phyloP scores from a whole-genome alignment of 2,113 vertebrate species.

The Takifugu bimaculatus region DNA sequence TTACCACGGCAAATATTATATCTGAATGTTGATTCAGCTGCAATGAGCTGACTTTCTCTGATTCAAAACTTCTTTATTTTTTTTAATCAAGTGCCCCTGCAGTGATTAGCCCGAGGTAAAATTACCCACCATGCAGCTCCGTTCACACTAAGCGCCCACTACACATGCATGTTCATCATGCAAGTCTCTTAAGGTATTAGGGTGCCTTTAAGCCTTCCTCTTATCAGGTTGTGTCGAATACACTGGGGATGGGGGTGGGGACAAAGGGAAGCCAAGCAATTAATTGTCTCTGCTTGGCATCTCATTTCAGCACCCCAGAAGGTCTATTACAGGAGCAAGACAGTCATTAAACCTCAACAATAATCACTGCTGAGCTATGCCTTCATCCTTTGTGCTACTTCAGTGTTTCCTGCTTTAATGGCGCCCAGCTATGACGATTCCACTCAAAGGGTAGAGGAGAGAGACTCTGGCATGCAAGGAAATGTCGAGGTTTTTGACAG shows the following conservation, averaged over 20 bases:
- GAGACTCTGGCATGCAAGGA: slow-evolving; percentile 36
- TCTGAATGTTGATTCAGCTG: too few species aligned
- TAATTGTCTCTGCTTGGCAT: slow-evolving; percentile 79
- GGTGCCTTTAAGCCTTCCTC: slow-evolving; percentile 68
- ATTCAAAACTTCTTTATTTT: too few species aligned
- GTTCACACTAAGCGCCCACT: too few species aligned
- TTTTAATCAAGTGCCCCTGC: too few species aligned
- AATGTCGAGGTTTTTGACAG: slow-evolving; percentile 47
- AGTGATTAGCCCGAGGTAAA: too few species aligned
- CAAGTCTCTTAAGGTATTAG: slow-evolving; percentile 55
- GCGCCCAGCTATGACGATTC: slow-evolving; percentile 54
- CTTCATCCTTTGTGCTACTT: slow-evolving; percentile 58
- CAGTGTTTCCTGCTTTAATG: slow-evolving; percentile 56
- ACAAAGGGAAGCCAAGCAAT: slow-evolving; percentile 77
- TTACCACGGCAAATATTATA: too few species aligned
- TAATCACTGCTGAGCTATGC: slow-evolving; percentile 74
- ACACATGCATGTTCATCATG: slow-evolving; percentile 6
- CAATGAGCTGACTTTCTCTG: too few species aligned
- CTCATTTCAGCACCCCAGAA: slow-evolving; percentile 77
- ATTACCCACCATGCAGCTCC: too few species aligned
- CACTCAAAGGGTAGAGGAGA: slow-evolving; percentile 54
- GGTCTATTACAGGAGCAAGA: slow-evolving; percentile 76
- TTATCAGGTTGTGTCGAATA: slow-evolving; percentile 70
- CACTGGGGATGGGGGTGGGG: slow-evolving; percentile 55
- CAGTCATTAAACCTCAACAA: slow-evolving; percentile 77